Percentiles rank a stretch among this genome's conserved stretches.
Conservation (phyloP, 2,113 vertebrate species). For the Clarias macrocephalus region DNA sequence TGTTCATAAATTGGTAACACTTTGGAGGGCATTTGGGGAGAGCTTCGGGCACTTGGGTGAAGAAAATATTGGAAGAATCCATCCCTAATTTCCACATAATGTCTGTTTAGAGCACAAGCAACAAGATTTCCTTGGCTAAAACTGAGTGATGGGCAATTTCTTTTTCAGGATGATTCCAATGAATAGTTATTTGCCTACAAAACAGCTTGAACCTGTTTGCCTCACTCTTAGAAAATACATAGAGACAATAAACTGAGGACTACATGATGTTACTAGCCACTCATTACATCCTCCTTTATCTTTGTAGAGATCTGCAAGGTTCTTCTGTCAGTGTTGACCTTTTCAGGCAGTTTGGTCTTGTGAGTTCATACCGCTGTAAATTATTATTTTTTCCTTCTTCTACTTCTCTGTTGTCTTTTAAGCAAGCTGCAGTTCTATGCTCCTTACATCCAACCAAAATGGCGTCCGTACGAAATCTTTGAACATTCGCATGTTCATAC, state of each 20-base stretch:
- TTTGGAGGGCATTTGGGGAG: conserved; percentile 20
- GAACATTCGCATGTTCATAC: background rate
- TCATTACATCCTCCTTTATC: conserved; percentile 28
- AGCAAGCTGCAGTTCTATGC: background rate
- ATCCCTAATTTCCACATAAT: conserved; percentile 20
- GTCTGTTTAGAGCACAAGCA: conserved; percentile 3
- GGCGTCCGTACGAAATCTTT: background rate
- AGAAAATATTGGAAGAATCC: conserved; percentile 16
- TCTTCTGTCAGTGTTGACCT: conserved; percentile 31
- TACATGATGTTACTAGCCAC: background rate
- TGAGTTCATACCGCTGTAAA: background rate
- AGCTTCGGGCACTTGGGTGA: conserved; percentile 21
- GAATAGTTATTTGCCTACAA: background rate
- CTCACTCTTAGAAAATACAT: background rate
- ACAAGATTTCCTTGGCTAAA: conserved; percentile 3
- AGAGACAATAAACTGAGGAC: background rate
- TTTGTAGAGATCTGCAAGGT: conserved; percentile 9
- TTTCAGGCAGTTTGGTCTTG: conserved; percentile 21
- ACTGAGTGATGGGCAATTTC: conserved; percentile 25
- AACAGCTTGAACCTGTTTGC: background rate
- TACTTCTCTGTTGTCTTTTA: background rate
- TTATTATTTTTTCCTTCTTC: background rate
- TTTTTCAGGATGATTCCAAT: conserved; percentile 16
- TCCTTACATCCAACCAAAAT: background rate
- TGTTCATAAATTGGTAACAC: conserved; percentile 36